phyloP scores from a whole-genome alignment of 2,113 vertebrate genomes.

The Dermatemys mawii region DNA sequence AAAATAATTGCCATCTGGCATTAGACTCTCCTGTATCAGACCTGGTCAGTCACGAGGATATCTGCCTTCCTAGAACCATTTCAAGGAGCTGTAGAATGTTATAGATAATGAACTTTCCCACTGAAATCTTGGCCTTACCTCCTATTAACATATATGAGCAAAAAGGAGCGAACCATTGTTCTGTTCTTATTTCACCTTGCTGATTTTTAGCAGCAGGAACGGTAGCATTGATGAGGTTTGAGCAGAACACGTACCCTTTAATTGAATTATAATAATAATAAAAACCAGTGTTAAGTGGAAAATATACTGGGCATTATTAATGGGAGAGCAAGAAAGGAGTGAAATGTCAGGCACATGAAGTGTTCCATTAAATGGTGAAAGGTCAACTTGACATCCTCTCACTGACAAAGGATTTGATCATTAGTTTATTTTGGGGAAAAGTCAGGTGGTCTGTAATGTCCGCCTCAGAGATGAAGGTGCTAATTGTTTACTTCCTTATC shows the following conservation, averaged over 20 bases:
- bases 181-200: not conserved
- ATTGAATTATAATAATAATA: constrained; percentile 39
- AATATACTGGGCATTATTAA: constrained; percentile 43
- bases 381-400: constrained; percentile 69
- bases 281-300: constrained; percentile 58
- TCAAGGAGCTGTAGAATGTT: not conserved
- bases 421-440: constrained; percentile 38
- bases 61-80: not conserved
- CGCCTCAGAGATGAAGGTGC: not conserved
- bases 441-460: not conserved
- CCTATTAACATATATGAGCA: not conserved
- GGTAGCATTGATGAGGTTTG: not conserved
- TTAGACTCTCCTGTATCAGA: not conserved
- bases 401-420: constrained; percentile 40
- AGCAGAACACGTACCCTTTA: constrained; percentile 14
- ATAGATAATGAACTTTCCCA: not conserved
- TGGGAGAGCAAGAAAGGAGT: constrained; percentile 28
- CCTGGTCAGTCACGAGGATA: not conserved
- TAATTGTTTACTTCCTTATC: constrained; percentile 7
- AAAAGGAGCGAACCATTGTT: not conserved
- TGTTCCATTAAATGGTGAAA: constrained; percentile 59
- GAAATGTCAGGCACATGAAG: constrained; percentile 51
- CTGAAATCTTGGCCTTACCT: not conserved
- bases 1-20: not conserved
- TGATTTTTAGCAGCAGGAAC: not conserved